These are phyloP conservation scores for Aspidapion aeneum DNA, from an alignment of 2,888 invertebrate genomes.

Conservation along the genomic window DNA sequence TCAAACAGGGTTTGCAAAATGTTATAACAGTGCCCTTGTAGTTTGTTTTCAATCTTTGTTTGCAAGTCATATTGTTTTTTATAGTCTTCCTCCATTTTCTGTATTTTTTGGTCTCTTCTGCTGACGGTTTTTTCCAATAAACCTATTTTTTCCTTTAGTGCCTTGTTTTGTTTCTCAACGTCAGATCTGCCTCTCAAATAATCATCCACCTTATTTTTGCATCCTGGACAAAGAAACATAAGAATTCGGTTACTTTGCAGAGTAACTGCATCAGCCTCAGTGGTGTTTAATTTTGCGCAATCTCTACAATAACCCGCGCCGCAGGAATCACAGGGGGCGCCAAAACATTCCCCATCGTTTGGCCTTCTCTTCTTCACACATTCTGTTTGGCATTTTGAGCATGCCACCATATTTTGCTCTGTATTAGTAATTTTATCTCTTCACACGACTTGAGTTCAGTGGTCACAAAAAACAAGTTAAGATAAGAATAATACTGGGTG, in stretches of 20 bases:
- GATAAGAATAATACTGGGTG: background rate
- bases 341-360: background rate
- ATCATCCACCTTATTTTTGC: background rate
- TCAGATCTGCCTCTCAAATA: background rate
- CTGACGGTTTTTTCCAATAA: background rate
- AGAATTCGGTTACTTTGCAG: background rate
- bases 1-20: background rate
- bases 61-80: background rate
- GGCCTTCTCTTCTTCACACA: background rate
- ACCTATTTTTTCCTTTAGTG: background rate
- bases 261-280: background rate
- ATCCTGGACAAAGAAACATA: background rate
- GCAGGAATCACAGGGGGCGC: background rate
- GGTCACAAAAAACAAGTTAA: background rate
- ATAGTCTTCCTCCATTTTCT: background rate
- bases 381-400: background rate
- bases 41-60: background rate
- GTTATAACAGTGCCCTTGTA: background rate
- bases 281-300: background rate
- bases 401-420: background rate
- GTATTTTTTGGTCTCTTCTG: background rate
- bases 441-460: background rate
- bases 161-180: background rate
- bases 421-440: too few relatives aligned
- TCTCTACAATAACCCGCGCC: background rate